phyloP scores from a whole-genome alignment of 2,888 invertebrate species.

The Rhagophthalmus giganteus region DNA sequence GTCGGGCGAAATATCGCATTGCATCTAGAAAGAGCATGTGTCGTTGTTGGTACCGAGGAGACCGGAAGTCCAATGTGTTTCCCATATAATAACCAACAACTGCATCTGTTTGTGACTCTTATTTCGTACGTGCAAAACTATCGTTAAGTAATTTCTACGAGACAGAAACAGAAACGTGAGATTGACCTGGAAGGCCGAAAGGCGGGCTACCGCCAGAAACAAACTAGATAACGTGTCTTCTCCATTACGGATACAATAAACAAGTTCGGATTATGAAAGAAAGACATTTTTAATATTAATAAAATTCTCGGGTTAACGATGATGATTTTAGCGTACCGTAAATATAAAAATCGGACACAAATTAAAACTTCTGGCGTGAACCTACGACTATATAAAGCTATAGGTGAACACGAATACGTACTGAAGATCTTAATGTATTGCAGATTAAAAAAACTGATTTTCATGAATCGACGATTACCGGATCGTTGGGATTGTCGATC shows the following conservation, averaged over 20 bases:
- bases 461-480: conserved; percentile 30
- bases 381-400: conserved; percentile 10
- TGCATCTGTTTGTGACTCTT: conserved; percentile 23
- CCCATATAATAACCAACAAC: conserved; percentile 42
- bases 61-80: conserved; percentile 53
- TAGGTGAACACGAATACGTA: conserved; percentile 17
- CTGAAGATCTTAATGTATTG: conserved; percentile 18
- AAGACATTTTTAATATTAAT: conserved; percentile 17
- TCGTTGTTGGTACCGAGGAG: conserved; percentile 33
- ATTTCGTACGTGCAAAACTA: conserved; percentile 5
- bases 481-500: conserved; percentile 29
- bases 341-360: conserved; percentile 10
- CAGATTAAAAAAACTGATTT: conserved; percentile 29
- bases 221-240: neutral
- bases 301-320: conserved; percentile 14
- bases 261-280: conserved; percentile 10
- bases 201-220: too few relatives aligned
- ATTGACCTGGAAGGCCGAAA: neutral
- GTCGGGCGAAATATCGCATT: conserved; percentile 38
- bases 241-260: conserved; percentile 2
- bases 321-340: conserved; percentile 10
- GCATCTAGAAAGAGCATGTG: conserved; percentile 39
- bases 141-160: too few relatives aligned
- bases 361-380: conserved; percentile 10
- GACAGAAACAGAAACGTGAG: too few relatives aligned